Conservation (phyloP, 2,113 vertebrate species). For the Butorides virescens region DNA sequence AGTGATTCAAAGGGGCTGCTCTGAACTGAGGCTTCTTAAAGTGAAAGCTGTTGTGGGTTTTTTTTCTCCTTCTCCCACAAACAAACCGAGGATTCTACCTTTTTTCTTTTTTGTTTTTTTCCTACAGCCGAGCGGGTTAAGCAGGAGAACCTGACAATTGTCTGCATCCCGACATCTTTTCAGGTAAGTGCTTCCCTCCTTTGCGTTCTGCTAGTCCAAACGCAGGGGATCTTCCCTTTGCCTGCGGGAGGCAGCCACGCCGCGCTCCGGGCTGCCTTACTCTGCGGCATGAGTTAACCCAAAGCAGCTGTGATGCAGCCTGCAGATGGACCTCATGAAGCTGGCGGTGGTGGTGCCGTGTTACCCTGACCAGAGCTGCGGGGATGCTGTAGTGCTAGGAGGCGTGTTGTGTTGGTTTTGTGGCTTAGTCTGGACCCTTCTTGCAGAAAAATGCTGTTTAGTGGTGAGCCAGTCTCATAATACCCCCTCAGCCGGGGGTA, state of each 20-base stretch:
- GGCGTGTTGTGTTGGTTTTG: too few species aligned
- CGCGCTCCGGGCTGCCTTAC: background rate
- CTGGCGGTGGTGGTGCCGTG: too few species aligned
- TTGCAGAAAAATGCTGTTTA: too few species aligned
- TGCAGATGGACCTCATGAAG: too few species aligned
- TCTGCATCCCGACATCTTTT: slow-evolving; percentile 95
- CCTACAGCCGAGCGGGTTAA: slow-evolving; percentile 88
- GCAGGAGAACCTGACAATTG: slow-evolving; percentile 89
- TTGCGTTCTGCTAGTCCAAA: background rate
- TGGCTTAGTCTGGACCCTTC: too few species aligned
- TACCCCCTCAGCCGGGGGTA: too few species aligned
- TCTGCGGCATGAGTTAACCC: rapidly evolving
- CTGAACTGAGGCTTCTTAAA: slow-evolving; percentile 16
- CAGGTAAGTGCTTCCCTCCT: slow-evolving; percentile 76
- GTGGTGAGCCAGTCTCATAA: too few species aligned
- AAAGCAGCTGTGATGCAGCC: background rate
- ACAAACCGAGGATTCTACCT: background rate
- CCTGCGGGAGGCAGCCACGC: background rate
- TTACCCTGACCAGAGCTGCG: too few species aligned
- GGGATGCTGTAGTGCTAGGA: too few species aligned
- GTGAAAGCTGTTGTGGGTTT: background rate
- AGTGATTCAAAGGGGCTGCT: slow-evolving; percentile 1
- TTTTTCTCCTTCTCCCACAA: background rate
- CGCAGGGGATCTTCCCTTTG: background rate
- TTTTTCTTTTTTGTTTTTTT: too few species aligned